phyloP scores from a whole-genome alignment of 2,888 invertebrate species.

The Acanthosoma haemorrhoidale region DNA sequence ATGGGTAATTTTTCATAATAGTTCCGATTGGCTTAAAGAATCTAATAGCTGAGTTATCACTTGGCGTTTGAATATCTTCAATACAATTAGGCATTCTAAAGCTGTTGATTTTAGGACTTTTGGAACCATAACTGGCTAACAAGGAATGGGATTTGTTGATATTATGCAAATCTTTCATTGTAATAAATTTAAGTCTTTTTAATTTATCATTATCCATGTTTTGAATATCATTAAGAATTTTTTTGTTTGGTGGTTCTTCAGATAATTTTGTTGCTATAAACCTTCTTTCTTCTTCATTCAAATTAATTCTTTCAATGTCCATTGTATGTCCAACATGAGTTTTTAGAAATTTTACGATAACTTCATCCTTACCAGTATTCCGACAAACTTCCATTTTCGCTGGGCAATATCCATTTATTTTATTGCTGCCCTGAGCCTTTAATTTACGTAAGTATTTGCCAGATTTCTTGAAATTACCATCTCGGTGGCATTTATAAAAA shows the following conservation, averaged over 20 bases:
- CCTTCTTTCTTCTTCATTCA: slow-evolving; percentile 37
- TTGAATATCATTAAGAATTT: slow-evolving; percentile 36
- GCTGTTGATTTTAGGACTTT: background rate
- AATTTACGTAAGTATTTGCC: slow-evolving; percentile 38
- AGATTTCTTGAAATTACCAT: slow-evolving; percentile 38
- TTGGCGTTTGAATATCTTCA: background rate
- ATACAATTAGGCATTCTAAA: background rate
- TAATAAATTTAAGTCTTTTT: slow-evolving; percentile 33
- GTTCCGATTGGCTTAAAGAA: slow-evolving; percentile 33
- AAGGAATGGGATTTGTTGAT: slow-evolving; percentile 31
- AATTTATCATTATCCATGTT: slow-evolving; percentile 27
- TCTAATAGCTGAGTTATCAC: background rate
- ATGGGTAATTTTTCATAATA: slow-evolving; percentile 24
- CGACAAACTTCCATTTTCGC: slow-evolving; percentile 39
- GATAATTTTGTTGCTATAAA: slow-evolving; percentile 39
- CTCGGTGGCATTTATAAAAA: slow-evolving; percentile 40
- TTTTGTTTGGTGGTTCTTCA: slow-evolving; percentile 34
- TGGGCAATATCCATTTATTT: slow-evolving; percentile 42
- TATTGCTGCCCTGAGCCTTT: slow-evolving; percentile 40
- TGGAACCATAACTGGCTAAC: too few species aligned
- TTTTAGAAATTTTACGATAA: slow-evolving; percentile 38
- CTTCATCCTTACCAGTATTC: slow-evolving; percentile 22
- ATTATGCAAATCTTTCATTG: slow-evolving; percentile 37
- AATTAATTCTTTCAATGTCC: slow-evolving; percentile 38
- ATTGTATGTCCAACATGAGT: slow-evolving; percentile 41